Conservation (phyloP, 2,113 vertebrate species). For the Chaenogobius annularis region DNA sequence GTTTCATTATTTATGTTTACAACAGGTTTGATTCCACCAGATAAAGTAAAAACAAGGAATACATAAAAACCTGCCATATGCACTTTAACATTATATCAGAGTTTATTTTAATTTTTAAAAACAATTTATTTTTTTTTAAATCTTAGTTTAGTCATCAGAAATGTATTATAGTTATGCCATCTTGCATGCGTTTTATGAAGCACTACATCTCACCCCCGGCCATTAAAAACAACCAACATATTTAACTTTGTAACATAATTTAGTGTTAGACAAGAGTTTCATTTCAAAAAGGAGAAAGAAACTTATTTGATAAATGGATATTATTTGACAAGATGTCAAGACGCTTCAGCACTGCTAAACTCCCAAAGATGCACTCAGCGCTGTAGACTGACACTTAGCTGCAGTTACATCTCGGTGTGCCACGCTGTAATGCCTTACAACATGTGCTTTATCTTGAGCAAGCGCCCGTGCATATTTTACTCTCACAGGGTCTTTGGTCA, state of each 20-base stretch:
- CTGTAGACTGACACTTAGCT: neutral
- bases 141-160: neutral
- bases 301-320: neutral
- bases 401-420: neutral
- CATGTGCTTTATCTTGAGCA: neutral
- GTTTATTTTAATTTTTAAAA: too few relatives aligned
- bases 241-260: neutral
- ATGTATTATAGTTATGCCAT: neutral
- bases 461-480: conserved; percentile 4
- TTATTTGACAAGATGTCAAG: neutral
- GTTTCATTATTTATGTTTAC: too few relatives aligned
- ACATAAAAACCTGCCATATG: too few relatives aligned
- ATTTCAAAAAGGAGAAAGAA: neutral
- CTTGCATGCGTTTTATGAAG: neutral
- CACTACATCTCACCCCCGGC: neutral
- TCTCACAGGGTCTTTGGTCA: conserved; percentile 3
- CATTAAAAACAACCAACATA: neutral
- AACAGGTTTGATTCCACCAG: too few relatives aligned
- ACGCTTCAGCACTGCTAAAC: neutral
- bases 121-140: too few relatives aligned
- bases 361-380: neutral
- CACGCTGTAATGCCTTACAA: neutral
- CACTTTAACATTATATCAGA: too few relatives aligned
- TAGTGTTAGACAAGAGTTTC: too few relatives aligned
- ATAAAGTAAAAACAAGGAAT: too few relatives aligned